These are phyloP conservation scores for Connochaetes taurinus DNA, from an alignment of 2,113 vertebrate species.

Conservation along the genomic window DNA sequence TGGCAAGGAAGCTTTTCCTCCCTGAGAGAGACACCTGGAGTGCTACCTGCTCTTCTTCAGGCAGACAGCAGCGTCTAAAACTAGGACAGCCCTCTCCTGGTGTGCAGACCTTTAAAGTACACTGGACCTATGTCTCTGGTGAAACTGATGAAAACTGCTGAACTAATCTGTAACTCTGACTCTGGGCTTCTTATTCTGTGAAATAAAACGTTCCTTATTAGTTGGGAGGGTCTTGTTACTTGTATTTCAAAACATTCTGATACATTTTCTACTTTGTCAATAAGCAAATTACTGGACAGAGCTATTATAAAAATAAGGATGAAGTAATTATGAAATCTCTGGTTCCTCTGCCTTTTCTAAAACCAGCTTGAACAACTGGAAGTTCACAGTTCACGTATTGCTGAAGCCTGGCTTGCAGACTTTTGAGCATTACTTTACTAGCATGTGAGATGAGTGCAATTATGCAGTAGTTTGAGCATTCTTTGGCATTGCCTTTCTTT, in stretches of 20 bases:
- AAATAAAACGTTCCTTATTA: not conserved
- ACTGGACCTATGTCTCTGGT: not conserved
- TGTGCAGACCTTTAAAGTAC: not conserved
- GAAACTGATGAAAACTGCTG: not conserved
- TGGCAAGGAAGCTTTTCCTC: not conserved
- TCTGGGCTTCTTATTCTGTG: not conserved
- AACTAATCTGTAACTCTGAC: not conserved
- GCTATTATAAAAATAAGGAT: not conserved
- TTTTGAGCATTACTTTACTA: too few relatives aligned
- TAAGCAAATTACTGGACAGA: not conserved
- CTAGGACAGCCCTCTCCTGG: not conserved
- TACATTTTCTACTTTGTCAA: not conserved
- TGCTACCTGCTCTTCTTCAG: not conserved
- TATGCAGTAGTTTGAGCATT: too few relatives aligned
- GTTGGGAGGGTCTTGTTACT: not conserved
- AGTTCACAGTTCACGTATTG: too few relatives aligned
- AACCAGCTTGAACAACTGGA: too few relatives aligned
- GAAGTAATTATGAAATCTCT: not conserved
- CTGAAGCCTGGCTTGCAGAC: too few relatives aligned
- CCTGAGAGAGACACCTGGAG: not conserved
- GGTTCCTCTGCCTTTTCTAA: too few relatives aligned
- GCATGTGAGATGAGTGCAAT: too few relatives aligned
- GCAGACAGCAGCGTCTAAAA: not conserved
- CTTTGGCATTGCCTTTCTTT: too few relatives aligned
- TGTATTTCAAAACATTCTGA: not conserved